Base-by-base conservation (phyloP, 2,797 vertebrate species). In the Rhinella marina region DNA sequence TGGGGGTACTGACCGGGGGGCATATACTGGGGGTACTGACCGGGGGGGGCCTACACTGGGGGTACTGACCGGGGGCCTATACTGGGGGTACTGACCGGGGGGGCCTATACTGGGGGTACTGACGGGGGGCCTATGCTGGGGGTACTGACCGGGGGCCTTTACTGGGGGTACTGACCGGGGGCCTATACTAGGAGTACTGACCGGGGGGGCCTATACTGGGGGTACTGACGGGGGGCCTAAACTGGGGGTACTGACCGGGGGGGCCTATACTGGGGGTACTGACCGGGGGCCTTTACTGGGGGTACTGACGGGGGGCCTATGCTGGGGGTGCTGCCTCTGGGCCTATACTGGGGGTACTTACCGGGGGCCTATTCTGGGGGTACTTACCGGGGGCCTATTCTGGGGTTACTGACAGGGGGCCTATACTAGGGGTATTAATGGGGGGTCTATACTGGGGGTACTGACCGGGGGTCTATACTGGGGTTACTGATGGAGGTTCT, bases 141-240 rank as follows among this genome's bases (percentile, higher is more conserved):
- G n/a, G n/a, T n/a, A n/a, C n/a, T n/a, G n/a, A n/a, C n/a, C n/a
- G n/a, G n/a, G n/a, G n/a, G n/a, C 81, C 66, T 68, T 70, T 82
- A 66, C n/a, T 68, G 81, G 56, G 41, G 50, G 57, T 10, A n/a
- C 59, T 50, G 12, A 14, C 27, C 12, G 56, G 25, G 80, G 29
- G 29, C 23, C 56, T 64, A 64, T n/a, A n/a, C n/a, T n/a, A n/a
- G n/a, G n/a, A n/a, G n/a, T n/a, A n/a, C n/a, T n/a, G n/a, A n/a
- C n/a, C n/a, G n/a, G n/a, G n/a, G n/a, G n/a, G n/a, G n/a, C 81
- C 66, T 68, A 82, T 82, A 66, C n/a, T 68, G 81, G 56, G 41
- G 50, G 57, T 10, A n/a, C 59, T 50, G 12, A 14, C 27, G 12
- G 56, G 25, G 80, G 29, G 29, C 23, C 56, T 64, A 64, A n/a